Conservation (phyloP, 2,797 vertebrate species). For the Saxicola maurus region DNA sequence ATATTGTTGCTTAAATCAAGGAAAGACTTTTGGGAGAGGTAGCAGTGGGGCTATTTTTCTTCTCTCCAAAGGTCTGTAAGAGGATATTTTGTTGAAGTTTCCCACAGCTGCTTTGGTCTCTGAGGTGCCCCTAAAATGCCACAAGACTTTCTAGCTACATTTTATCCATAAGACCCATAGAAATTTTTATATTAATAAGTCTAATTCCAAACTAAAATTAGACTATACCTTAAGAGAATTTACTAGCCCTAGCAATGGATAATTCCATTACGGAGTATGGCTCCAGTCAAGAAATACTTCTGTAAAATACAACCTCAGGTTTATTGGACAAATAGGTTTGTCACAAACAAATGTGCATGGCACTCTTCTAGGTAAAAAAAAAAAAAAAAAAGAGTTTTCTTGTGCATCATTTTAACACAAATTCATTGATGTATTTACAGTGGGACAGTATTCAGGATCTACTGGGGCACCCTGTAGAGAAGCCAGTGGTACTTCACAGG, state of each 20-base stretch:
- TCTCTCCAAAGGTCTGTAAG: not conserved
- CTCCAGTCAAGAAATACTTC: not conserved
- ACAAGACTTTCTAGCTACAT: not conserved
- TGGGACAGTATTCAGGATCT: slow-evolving; percentile 98
- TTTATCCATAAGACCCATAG: not conserved
- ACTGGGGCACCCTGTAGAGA: slow-evolving; percentile 93
- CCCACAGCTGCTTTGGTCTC: not conserved
- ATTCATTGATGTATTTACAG: slow-evolving; percentile 66
- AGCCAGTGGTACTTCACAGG: slow-evolving; percentile 97
- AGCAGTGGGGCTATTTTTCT: not conserved
- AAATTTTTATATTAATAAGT: not conserved
- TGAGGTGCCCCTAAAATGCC: not conserved
- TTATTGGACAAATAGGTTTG: not conserved
- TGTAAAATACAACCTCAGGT: not conserved
- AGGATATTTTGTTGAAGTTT: not conserved
- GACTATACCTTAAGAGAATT: not conserved
- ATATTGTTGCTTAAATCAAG: not conserved
- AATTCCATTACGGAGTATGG: not conserved
- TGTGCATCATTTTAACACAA: not conserved
- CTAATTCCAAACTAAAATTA: not conserved
- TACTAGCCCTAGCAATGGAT: not conserved
- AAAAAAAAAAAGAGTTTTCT: not conserved
- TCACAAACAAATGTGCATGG: not conserved
- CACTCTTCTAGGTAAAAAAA: not conserved
- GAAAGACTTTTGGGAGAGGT: not conserved